A percentile compares a stretch with the other conserved stretches of the same genome.
phyloP scores from a whole-genome alignment of 2,797 vertebrate genomes.

The Sebastiscus tertius region DNA sequence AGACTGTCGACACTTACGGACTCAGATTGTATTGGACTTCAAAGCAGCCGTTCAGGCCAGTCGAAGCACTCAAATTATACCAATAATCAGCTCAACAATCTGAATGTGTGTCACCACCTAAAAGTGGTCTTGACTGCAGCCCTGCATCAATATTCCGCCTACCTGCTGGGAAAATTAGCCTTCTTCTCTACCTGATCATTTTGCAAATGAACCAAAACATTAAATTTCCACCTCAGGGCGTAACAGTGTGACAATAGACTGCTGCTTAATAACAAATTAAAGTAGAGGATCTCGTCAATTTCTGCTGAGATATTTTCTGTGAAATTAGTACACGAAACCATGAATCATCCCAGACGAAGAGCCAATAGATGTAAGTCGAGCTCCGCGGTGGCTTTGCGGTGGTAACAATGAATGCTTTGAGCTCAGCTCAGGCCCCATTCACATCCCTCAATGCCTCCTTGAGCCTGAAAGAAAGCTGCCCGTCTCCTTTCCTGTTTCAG shows the following conservation, averaged over 20 bases:
- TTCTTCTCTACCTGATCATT: not conserved
- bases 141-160: not conserved
- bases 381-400: not conserved
- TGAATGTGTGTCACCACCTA: not conserved
- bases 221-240: not conserved
- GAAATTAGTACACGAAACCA: slow-evolving; percentile 15
- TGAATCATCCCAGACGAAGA: not conserved
- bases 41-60: not conserved
- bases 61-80: not conserved
- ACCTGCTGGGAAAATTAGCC: slow-evolving; percentile 2
- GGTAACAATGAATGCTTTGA: slow-evolving; percentile 22
- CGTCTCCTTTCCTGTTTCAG: not conserved
- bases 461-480: not conserved
- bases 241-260: not conserved
- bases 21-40: not conserved
- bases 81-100: not conserved
- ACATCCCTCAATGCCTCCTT: slow-evolving; percentile 15
- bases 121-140: not conserved
- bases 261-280: not conserved
- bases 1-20: not conserved
- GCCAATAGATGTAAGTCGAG: not conserved
- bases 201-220: not conserved
- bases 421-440: slow-evolving; percentile 7
- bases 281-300: not conserved
- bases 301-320: slow-evolving; percentile 1